phyloP scores from a whole-genome alignment of 1,140 invertebrate genomes.

The Micrasema minimum region DNA sequence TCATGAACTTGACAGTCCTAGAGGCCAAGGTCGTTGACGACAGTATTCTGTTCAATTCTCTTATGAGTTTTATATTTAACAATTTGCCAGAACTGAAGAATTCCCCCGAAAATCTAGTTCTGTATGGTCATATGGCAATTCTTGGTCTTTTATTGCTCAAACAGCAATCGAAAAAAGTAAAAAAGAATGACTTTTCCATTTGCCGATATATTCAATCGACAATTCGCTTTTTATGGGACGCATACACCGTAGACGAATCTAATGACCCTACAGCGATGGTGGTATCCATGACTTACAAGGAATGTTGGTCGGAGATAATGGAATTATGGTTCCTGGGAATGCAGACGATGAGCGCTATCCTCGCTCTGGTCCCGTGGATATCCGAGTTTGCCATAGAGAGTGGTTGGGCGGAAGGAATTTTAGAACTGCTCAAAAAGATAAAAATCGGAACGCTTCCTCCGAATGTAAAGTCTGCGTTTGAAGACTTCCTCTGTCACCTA shows the following conservation, averaged over 20 bases:
- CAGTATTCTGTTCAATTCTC: conserved; percentile 77
- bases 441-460: conserved; percentile 82
- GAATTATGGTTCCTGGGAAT: conserved; percentile 94
- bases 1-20: conserved; percentile 92
- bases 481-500: conserved; percentile 87
- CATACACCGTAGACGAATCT: conserved; percentile 88
- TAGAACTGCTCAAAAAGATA: conserved; percentile 82
- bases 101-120: conserved; percentile 83
- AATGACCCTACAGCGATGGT: conserved; percentile 83
- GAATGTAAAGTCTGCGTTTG: conserved; percentile 88
- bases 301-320: conserved; percentile 87
- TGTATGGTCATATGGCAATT: conserved; percentile 86
- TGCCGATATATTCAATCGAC: conserved; percentile 88
- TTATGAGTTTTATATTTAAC: conserved; percentile 88
- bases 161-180: conserved; percentile 82
- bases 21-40: conserved; percentile 85
- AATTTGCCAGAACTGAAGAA: conserved; percentile 87
- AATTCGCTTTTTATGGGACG: conserved; percentile 92
- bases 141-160: conserved; percentile 85
- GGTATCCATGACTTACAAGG: conserved; percentile 86
- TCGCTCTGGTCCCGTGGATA: conserved; percentile 86
- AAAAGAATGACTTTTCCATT: conserved; percentile 88
- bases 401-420: conserved; percentile 90
- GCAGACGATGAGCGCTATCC: conserved; percentile 87
- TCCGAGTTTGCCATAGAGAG: conserved; percentile 91